Base-by-base conservation (phyloP, 2,113 vertebrate species). In the Tachysurus vachellii region DNA sequence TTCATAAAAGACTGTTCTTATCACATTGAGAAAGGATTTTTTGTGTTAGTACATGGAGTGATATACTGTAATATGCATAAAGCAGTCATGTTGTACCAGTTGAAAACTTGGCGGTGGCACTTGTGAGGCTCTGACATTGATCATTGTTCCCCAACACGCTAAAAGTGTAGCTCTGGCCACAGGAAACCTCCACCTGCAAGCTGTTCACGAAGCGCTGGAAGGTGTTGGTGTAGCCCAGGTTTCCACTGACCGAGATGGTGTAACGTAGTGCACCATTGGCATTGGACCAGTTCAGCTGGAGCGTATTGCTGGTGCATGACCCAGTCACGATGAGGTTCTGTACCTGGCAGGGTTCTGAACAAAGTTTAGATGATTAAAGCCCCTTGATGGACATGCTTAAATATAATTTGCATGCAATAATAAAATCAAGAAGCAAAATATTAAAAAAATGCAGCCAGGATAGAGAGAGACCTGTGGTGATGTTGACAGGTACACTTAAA, bases 341-440 rank as follows among this genome's bases (percentile, higher is more conserved):
- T 1, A 94, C 94, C 76, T 90, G 91, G 86, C 96, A 96, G 16
- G 95, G 95, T 8, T 90, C 96, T 96, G 91, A 44, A 76, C 44
- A 71, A 86, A 11, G n/a, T 31, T 44, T 84, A 83, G 0, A 26
- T 81, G 50, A 56, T 79, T 79, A 76, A 26, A 14, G 11, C 73
- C 1, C 36, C 5, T 26, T 76, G 2, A 50, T 76, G n/a, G 28
- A 36, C 11, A 81, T 61, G 31, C 31, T 44, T 81, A 61, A 80
- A 57, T 36, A 2, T 80, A 23, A 57, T 80, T 53, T 5, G 44
- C 85, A 26, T 13, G 23, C 11, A 83, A 31, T 42, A 26, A 19
- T 70, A 21, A 53, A 26, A 68, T 16, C 57, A 86, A 59, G 12
- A 44, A n/a, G 56, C 8, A 16, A 31, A 66, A 68, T 44, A 31